Percentiles rank a stretch among this genome's conserved stretches.
Evolutionary conservation across 2,113 vertebrate genomes (phyloP).

Genomic region (Trematocara marginatum): DNA sequence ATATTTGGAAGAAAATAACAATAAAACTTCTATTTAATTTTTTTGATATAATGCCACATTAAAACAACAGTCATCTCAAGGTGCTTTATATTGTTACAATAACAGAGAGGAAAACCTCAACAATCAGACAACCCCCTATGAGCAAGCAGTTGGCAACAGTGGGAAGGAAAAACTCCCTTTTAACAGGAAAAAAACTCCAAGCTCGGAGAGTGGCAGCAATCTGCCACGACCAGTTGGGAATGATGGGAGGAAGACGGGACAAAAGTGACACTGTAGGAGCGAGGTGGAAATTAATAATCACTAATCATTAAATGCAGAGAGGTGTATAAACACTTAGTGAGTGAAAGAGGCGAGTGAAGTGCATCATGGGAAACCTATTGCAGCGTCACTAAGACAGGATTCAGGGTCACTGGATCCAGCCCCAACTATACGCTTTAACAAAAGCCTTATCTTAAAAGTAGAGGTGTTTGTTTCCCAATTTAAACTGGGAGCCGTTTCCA

Average conservation of each 20-base stretch:
- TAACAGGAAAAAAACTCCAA: neutral
- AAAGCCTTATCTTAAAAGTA: neutral
- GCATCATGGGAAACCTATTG: accelerated
- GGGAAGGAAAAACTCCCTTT: neutral
- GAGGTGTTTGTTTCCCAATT: neutral
- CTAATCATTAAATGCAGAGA: neutral
- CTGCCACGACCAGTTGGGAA: neutral
- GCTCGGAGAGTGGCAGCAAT: neutral
- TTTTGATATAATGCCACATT: neutral
- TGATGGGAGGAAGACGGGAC: neutral
- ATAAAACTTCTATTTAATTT: neutral
- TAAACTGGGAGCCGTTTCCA: accelerated
- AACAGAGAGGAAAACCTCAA: too few species aligned
- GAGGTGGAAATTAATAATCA: neutral
- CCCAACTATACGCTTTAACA: neutral
- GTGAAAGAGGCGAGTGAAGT: neutral
- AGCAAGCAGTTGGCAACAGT: neutral
- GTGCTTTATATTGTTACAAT: too few species aligned
- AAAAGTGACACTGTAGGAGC: neutral
- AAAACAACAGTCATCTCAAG: neutral
- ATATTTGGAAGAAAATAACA: neutral
- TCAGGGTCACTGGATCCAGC: neutral
- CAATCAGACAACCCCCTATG: too few species aligned
- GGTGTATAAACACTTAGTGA: neutral
- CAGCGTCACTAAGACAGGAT: neutral